These are phyloP conservation scores for Cnemophilus loriae DNA, from an alignment of 2,113 vertebrate genomes.

Conservation along the genomic window DNA sequence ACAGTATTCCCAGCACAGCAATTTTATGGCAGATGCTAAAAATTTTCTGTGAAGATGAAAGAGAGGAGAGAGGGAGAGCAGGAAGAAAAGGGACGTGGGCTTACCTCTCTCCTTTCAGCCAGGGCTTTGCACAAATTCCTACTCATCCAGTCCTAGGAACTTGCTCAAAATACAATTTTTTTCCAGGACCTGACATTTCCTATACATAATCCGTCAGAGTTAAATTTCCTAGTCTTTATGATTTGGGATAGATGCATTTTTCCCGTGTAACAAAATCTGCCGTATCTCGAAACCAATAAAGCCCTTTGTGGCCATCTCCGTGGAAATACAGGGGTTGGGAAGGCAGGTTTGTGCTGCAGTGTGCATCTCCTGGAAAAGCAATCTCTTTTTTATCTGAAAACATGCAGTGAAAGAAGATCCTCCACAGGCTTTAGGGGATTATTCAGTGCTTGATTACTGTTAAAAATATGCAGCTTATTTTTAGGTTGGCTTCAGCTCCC, in stretches of 20 bases:
- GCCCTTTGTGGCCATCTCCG: not conserved
- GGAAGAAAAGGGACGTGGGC: not conserved
- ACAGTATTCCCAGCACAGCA: not conserved
- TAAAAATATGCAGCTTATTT: conserved; percentile 13
- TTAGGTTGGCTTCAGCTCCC: not conserved
- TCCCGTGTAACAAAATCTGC: not conserved
- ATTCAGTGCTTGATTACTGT: not conserved
- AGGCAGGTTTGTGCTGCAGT: not conserved
- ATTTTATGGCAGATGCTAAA: not conserved
- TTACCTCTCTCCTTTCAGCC: not conserved
- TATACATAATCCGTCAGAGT: not conserved
- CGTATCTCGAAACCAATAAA: not conserved
- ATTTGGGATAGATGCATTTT: not conserved
- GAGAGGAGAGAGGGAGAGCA: not conserved
- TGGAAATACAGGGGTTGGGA: not conserved
- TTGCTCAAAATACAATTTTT: not conserved
- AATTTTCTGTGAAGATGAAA: not conserved
- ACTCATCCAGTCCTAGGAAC: not conserved
- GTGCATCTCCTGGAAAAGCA: not conserved
- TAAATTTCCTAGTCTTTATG: not conserved
- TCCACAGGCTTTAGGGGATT: not conserved
- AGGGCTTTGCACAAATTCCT: not conserved
- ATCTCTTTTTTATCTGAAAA: not conserved
- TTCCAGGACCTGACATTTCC: not conserved
- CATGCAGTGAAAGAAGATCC: not conserved